Evolutionary conservation across 2,888 invertebrate genomes (phyloP).

Genomic region (Nezara viridula): DNA sequence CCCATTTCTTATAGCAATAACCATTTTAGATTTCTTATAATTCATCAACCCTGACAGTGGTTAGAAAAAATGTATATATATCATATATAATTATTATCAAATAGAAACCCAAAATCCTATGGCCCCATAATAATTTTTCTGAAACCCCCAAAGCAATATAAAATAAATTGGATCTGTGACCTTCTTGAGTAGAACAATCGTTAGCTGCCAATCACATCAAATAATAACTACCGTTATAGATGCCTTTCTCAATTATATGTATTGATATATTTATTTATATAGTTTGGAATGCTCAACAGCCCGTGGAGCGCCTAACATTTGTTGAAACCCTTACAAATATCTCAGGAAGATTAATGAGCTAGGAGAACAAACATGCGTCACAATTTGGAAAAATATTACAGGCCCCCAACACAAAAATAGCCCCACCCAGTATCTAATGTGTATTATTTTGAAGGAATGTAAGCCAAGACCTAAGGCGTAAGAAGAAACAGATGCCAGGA

Average conservation of each 20-base stretch:
- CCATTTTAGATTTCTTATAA: too few species aligned
- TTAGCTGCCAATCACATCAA: neutral
- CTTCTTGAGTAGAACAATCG: neutral
- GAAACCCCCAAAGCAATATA: neutral
- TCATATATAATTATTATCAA: too few species aligned
- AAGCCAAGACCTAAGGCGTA: neutral
- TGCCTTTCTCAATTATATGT: constrained; percentile 2
- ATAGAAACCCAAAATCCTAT: too few species aligned
- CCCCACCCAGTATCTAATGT: constrained; percentile 38
- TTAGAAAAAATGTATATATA: too few species aligned
- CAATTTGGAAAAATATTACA: constrained; percentile 57
- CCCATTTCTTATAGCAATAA: too few species aligned
- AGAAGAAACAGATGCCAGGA: constrained; percentile 53
- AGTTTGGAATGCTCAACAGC: neutral
- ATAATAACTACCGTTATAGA: neutral
- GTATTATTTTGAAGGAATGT: constrained; percentile 57
- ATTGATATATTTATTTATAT: constrained; percentile 44
- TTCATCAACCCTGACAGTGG: too few species aligned
- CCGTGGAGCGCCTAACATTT: constrained; percentile 14
- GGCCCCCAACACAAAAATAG: constrained; percentile 47
- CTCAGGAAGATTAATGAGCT: constrained; percentile 54
- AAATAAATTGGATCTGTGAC: neutral
- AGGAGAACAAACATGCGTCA: constrained; percentile 55
- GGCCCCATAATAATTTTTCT: neutral
- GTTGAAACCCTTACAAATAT: constrained; percentile 55